Evolutionary conservation across 2,113 vertebrate species (phyloP).

Genomic region (Penelope pileata): DNA sequence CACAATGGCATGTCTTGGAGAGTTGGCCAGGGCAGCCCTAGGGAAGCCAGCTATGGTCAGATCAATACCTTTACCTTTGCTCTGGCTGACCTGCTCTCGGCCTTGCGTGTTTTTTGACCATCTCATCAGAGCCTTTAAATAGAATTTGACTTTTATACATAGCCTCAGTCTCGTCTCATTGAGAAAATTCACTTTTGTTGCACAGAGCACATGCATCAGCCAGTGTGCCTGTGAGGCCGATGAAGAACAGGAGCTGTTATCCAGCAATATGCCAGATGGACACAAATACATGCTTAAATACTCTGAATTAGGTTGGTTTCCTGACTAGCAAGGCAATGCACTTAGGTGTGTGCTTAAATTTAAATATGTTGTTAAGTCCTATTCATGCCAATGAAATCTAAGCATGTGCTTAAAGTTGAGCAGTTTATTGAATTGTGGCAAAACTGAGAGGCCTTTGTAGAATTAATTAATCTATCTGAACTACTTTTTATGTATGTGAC

Average conservation of each 20-base stretch:
- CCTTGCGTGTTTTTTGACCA: background rate
- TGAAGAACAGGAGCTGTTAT: background rate
- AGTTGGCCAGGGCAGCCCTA: background rate
- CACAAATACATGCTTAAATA: background rate
- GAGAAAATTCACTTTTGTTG: background rate
- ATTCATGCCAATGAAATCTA: background rate
- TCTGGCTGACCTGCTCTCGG: background rate
- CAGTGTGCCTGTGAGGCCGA: background rate
- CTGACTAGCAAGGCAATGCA: background rate
- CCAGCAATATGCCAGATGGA: fast-evolving
- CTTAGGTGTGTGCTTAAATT: background rate
- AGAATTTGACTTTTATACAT: background rate
- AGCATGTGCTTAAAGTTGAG: background rate
- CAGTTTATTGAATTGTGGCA: background rate
- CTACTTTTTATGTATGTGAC: slow-evolving; percentile 5
- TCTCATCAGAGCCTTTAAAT: background rate
- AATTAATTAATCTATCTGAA: slow-evolving; percentile 31
- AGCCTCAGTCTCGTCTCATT: background rate
- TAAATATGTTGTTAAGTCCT: background rate
- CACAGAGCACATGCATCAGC: background rate
- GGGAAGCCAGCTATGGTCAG: background rate
- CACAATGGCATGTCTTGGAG: background rate
- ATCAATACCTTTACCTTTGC: background rate
- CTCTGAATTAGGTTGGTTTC: background rate
- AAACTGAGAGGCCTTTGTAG: slow-evolving; percentile 15